Evolutionary conservation across 1,140 invertebrate species (phyloP).

Genomic region (Drosophila virilis): DNA sequence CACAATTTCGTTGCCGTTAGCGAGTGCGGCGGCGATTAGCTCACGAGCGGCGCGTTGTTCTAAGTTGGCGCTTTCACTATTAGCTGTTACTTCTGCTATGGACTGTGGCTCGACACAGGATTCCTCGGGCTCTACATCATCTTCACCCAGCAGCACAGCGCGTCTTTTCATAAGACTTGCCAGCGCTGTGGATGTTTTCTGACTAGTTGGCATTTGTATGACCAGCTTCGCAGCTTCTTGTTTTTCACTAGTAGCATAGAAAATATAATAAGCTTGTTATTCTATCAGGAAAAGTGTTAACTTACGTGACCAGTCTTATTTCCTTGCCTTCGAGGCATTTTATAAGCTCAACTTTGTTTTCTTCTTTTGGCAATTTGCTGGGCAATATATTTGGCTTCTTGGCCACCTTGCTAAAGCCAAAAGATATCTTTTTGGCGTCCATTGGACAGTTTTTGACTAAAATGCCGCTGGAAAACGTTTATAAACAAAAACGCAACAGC

Average conservation of each 20-base stretch:
- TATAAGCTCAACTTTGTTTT: slow-evolving; percentile 87
- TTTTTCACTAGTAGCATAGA: slow-evolving; percentile 84
- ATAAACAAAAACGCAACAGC: slow-evolving; percentile 71
- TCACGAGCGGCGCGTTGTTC: slow-evolving; percentile 86
- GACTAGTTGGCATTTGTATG: slow-evolving; percentile 87
- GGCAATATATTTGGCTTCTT: slow-evolving; percentile 86
- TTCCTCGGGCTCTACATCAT: slow-evolving; percentile 54
- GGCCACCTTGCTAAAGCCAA: slow-evolving; percentile 89
- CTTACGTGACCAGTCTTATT: slow-evolving; percentile 90
- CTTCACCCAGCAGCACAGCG: slow-evolving; percentile 71
- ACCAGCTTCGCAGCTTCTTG: slow-evolving; percentile 85
- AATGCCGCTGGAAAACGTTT: slow-evolving; percentile 52
- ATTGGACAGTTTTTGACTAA: slow-evolving; percentile 39
- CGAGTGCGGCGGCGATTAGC: slow-evolving; percentile 68
- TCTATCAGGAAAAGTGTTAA: slow-evolving; percentile 17
- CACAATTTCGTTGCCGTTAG: slow-evolving; percentile 78
- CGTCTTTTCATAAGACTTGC: slow-evolving; percentile 79
- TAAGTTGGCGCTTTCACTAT: slow-evolving; percentile 79
- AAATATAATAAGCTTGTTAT: neutral
- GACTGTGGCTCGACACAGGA: slow-evolving; percentile 39
- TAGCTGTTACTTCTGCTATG: slow-evolving; percentile 67
- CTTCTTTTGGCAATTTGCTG: slow-evolving; percentile 82
- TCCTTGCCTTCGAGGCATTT: slow-evolving; percentile 90
- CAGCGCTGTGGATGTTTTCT: slow-evolving; percentile 85
- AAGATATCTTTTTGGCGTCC: slow-evolving; percentile 90